These are phyloP conservation scores for Arge pagana DNA, from an alignment of 2,888 invertebrate genomes.

Conservation along the genomic window DNA sequence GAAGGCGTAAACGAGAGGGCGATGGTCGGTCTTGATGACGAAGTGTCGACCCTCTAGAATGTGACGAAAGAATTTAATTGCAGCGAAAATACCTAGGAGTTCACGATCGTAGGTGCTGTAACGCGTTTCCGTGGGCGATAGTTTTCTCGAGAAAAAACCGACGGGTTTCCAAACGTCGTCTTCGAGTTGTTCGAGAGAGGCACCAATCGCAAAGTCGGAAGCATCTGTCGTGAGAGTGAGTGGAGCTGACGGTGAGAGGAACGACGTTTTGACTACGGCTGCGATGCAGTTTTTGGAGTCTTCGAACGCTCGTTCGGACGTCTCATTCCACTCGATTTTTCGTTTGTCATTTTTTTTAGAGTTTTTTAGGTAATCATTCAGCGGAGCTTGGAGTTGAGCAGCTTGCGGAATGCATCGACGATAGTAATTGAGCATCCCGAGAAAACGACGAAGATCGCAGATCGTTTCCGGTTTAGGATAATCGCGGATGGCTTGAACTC, in stretches of 20 bases:
- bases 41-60: too few species aligned
- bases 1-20: too few species aligned
- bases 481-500: conserved; percentile 24
- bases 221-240: conserved; percentile 30
- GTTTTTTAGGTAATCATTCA: conserved; percentile 2
- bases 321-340: conserved; percentile 22
- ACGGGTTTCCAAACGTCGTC: conserved; percentile 20
- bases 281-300: conserved; percentile 22
- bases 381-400: conserved; percentile 8
- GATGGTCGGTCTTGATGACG: too few species aligned
- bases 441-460: conserved; percentile 29
- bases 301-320: conserved; percentile 18
- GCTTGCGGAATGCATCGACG: conserved; percentile 29
- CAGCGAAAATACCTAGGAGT: too few species aligned
- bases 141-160: conserved; percentile 22
- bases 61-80: too few species aligned
- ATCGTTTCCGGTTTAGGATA: conserved; percentile 22
- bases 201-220: conserved; percentile 26
- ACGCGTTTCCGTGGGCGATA: conserved; percentile 25
- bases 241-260: conserved; percentile 21
- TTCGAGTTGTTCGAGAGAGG: conserved; percentile 21
- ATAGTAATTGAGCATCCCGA: conserved; percentile 37
- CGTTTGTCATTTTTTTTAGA: conserved; percentile 27
- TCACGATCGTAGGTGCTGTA: conserved; percentile 39
- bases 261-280: conserved; percentile 21